Evolutionary conservation across 1,140 invertebrate genomes (phyloP).

Genomic region (Rhopalosiphum maidis): DNA sequence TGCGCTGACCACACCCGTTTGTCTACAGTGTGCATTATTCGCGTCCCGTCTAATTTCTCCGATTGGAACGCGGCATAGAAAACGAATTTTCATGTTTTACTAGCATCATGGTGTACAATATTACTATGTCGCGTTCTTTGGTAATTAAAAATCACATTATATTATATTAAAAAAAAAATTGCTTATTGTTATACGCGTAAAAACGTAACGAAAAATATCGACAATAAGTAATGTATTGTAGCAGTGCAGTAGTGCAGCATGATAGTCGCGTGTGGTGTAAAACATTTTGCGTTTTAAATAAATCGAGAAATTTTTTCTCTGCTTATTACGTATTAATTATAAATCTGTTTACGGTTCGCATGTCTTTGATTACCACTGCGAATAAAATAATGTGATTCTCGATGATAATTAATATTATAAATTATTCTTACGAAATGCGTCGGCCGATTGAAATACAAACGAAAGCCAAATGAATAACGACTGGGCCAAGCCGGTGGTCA

Average conservation of each 20-base stretch:
- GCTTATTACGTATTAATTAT: not conserved
- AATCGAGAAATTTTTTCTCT: not conserved
- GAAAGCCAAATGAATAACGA: not conserved
- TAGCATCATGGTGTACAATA: not conserved
- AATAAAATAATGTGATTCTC: not conserved
- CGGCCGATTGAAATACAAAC: not conserved
- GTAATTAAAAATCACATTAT: not conserved
- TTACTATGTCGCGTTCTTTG: not conserved
- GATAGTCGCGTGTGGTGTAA: not conserved
- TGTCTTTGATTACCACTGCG: not conserved
- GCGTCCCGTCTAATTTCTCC: not conserved
- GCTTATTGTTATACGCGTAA: not conserved
- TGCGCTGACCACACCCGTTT: not conserved
- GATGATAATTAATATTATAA: not conserved
- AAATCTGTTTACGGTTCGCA: not conserved
- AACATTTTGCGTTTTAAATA: slow-evolving; percentile 27
- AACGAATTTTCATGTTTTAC: not conserved
- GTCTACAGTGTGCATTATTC: not conserved
- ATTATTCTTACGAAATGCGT: not conserved
- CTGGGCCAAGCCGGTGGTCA: not conserved
- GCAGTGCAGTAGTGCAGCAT: not conserved
- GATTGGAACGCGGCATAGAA: not conserved
- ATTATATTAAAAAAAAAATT: not conserved
- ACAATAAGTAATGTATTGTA: too few relatives aligned
- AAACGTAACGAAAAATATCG: not conserved